Conservation (phyloP, 2,113 vertebrate genomes). For the Clarias magur region DNA sequence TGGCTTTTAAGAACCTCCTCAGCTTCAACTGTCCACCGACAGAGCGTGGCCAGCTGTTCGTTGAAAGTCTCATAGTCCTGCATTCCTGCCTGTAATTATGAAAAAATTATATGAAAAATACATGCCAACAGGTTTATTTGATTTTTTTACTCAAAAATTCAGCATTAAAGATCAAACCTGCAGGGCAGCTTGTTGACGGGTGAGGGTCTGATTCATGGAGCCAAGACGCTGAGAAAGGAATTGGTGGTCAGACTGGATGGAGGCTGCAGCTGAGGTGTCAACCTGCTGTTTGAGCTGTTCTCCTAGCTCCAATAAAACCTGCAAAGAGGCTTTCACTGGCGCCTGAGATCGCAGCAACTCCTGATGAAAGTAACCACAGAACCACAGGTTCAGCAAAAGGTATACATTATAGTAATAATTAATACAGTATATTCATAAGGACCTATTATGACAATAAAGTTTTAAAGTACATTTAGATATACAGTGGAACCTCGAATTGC, state of each 20-base stretch:
- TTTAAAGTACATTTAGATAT: neutral
- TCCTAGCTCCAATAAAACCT: slow-evolving; percentile 84
- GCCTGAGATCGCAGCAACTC: slow-evolving; percentile 78
- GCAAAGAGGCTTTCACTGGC: slow-evolving; percentile 80
- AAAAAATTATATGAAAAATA: neutral
- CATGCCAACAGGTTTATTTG: neutral
- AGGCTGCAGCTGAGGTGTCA: slow-evolving; percentile 82
- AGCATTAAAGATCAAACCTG: slow-evolving; percentile 75
- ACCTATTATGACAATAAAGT: neutral
- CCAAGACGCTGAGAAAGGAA: slow-evolving; percentile 79
- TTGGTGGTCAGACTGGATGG: slow-evolving; percentile 85
- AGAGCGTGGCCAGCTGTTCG: slow-evolving; percentile 78
- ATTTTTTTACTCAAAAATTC: neutral
- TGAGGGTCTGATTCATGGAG: slow-evolving; percentile 82
- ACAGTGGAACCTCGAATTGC: neutral
- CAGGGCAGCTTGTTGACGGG: slow-evolving; percentile 79
- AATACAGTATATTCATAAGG: neutral
- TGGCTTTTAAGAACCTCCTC: slow-evolving; percentile 79
- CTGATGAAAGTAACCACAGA: slow-evolving; percentile 61
- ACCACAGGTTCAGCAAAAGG: neutral
- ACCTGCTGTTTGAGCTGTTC: slow-evolving; percentile 92
- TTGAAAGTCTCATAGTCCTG: slow-evolving; percentile 89
- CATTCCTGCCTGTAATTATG: slow-evolving; percentile 81
- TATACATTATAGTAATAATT: neutral
- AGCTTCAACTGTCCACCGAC: slow-evolving; percentile 81